These are phyloP conservation scores for Paguma larvata DNA, from an alignment of 2,797 vertebrate genomes.

Conservation along the genomic window DNA sequence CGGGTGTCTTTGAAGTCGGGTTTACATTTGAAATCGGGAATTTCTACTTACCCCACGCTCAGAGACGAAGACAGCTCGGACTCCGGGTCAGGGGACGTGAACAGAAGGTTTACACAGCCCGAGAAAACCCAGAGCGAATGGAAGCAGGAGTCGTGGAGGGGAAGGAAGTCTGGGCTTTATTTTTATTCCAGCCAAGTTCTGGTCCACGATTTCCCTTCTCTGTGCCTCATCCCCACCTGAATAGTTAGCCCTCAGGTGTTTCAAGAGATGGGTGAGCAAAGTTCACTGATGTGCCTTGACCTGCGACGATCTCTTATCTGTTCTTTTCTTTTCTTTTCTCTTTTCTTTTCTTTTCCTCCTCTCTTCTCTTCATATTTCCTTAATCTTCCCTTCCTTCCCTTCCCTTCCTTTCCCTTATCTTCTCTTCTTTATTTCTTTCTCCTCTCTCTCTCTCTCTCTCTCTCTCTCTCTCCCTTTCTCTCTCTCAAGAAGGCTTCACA, in stretches of 20 bases:
- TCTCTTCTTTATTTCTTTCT: no score
- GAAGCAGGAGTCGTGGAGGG: accelerated
- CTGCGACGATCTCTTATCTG: neutral
- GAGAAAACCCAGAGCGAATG: neutral
- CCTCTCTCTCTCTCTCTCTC: no score
- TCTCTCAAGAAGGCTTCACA: no score
- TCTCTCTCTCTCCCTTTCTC: no score
- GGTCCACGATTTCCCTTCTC: no score
- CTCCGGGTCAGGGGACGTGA: accelerated
- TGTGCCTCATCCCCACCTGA: accelerated
- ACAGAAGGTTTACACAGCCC: neutral
- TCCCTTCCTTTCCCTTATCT: no score
- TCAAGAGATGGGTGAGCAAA: slow-evolving; percentile 39
- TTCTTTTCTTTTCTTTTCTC: no score
- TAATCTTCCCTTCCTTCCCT: no score
- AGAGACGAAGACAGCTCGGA: neutral
- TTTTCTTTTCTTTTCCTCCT: no score
- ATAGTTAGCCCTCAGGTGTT: slow-evolving; percentile 38
- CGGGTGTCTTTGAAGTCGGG: neutral
- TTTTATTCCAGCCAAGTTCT: slow-evolving; percentile 46
- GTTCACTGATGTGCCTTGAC: slow-evolving; percentile 7
- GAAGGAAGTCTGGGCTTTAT: neutral
- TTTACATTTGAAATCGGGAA: neutral
- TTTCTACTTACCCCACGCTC: neutral
- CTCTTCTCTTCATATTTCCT: no score